phyloP scores from a whole-genome alignment of 1,140 invertebrate genomes.

The Drosophila tani region DNA sequence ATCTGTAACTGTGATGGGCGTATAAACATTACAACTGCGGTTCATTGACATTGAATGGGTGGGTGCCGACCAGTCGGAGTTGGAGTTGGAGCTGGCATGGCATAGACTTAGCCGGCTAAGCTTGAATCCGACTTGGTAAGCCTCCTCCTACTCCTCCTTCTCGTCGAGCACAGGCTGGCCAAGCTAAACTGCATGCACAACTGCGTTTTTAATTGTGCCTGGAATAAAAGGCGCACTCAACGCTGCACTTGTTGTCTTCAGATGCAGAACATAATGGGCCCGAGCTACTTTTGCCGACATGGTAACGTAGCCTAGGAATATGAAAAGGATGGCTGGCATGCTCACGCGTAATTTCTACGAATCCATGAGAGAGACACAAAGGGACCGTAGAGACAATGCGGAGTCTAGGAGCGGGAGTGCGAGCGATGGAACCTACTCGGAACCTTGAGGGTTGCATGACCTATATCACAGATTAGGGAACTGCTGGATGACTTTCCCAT shows the following conservation, averaged over 20 bases:
- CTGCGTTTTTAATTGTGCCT: slow-evolving; percentile 81
- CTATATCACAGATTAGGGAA: slow-evolving; percentile 77
- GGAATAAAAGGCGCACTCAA: slow-evolving; percentile 77
- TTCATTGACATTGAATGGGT: slow-evolving; percentile 80
- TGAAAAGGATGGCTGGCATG: slow-evolving; percentile 43
- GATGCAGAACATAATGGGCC: slow-evolving; percentile 43
- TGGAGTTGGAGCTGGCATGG: neutral
- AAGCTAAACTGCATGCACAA: slow-evolving; percentile 45
- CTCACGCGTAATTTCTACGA: slow-evolving; percentile 74
- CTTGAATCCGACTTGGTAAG: slow-evolving; percentile 25
- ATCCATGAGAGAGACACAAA: slow-evolving; percentile 52
- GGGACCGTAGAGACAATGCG: slow-evolving; percentile 62
- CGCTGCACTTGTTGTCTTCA: slow-evolving; percentile 67
- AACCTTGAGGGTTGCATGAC: slow-evolving; percentile 82
- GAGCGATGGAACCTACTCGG: slow-evolving; percentile 44
- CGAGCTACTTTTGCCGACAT: slow-evolving; percentile 41
- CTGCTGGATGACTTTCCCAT: slow-evolving; percentile 69
- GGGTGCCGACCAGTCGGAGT: slow-evolving; percentile 18
- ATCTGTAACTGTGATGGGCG: slow-evolving; percentile 47
- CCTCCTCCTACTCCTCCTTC: neutral
- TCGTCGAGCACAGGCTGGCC: slow-evolving; percentile 7
- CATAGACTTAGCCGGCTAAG: slow-evolving; percentile 31
- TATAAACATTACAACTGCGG: slow-evolving; percentile 63
- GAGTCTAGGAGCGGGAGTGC: slow-evolving; percentile 17
- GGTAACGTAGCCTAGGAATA: slow-evolving; percentile 5